Percentiles rank a stretch among this genome's conserved stretches.
Conservation (phyloP, 1,140 invertebrate species). For the Philotrypesis tridentata region DNA sequence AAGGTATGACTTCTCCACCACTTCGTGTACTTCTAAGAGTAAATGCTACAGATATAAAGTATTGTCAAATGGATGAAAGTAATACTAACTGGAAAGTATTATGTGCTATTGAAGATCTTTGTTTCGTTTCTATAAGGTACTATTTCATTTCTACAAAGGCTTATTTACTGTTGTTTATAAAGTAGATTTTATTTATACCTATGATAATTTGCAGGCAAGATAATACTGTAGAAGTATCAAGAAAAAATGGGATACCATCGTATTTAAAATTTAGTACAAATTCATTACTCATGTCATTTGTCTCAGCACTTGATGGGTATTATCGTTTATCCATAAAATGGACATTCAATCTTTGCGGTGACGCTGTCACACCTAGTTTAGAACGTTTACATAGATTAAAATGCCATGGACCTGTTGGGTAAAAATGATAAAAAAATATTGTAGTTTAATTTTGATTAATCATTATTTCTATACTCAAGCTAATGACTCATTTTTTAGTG, state of each 20-base stretch:
- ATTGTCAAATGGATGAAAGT: constrained; percentile 76
- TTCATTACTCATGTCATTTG: constrained; percentile 82
- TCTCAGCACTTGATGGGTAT: constrained; percentile 90
- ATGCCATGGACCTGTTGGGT: constrained; percentile 93
- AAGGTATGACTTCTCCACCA: constrained; percentile 65
- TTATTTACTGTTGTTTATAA: neutral
- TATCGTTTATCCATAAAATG: constrained; percentile 90
- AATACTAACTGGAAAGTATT: constrained; percentile 79
- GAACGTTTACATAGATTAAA: constrained; percentile 81
- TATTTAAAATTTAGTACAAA: constrained; percentile 81
- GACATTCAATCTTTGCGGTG: constrained; percentile 91
- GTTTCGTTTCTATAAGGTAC: constrained; percentile 82
- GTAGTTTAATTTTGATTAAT: neutral
- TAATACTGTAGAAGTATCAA: constrained; percentile 83
- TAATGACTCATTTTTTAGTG: constrained; percentile 73
- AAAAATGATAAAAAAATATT: constrained; percentile 57
- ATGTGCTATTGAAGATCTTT: constrained; percentile 88
- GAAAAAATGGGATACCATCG: constrained; percentile 85
- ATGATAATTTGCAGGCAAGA: constrained; percentile 70
- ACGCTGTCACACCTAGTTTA: constrained; percentile 85
- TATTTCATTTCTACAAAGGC: neutral
- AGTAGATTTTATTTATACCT: constrained; percentile 15
- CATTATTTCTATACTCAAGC: neutral
- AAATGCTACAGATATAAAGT: constrained; percentile 80
- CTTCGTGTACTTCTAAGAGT: constrained; percentile 74